Base-by-base conservation (phyloP, 2,888 invertebrate species). In the Rapana venosa region DNA sequence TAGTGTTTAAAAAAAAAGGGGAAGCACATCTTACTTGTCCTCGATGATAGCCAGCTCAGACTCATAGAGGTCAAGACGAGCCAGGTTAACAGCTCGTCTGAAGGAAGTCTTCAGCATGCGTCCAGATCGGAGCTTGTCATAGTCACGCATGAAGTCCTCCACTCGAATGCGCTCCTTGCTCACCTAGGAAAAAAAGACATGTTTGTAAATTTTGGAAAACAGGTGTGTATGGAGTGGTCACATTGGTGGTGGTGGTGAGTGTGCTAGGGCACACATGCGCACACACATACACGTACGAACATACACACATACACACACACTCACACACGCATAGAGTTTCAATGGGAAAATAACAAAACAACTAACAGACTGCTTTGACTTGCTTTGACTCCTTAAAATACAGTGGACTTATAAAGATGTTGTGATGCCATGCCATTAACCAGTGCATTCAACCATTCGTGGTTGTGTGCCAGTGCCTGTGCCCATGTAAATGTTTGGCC, bases 51-150 rank as follows among this genome's bases (percentile, higher is more conserved):
- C 93, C 15, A 95, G 91, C 92, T 96, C 96, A 35, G 95, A 94
- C 90, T 96, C 95, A 47, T 93, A 93, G 83, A 96, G 93, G 86
- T 95, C 95, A 91, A 96, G 94, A 90, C 94, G 92, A 87, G 95
- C 96, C 32, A 95, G 94, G 90, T 94, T 95, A 32, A 96, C 92
- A 30, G 96, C 96, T 91, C 96, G 93, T 58, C 95, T 92, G 94
- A 96, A 96, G 61, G 96, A 95, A n/a, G 93, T 94, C 91, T 95
- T 96, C 88, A 93, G 89, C 93, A 96, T 94, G 74, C 95, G 92
- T 15, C 96, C 96, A 58, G 95, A 94, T n/a, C 95, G 93, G 47
- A 96, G 92, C 89, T 96, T 96, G 93, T 96, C 96, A 92, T 96
- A 96, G 92, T 96, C 96, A 90, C 93, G 94, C 94, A 96, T 94